A percentile compares a stretch with the other conserved stretches of the same genome.
phyloP scores from a whole-genome alignment of 2,113 vertebrate species.

The Arvicanthis niloticus region DNA sequence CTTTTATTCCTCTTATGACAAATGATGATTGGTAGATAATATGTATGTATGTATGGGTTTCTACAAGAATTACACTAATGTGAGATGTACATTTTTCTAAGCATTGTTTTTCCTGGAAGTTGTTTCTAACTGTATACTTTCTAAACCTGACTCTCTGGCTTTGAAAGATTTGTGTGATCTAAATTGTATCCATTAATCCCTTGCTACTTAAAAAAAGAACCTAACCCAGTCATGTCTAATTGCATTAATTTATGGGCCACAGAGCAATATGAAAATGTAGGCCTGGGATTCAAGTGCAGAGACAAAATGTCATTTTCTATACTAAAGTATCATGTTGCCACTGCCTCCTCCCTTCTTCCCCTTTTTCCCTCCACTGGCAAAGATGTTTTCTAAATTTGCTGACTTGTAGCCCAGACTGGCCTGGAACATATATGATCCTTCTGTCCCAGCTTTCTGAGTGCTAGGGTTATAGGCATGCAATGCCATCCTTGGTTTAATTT shows the following conservation, averaged over 20 bases:
- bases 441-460: not conserved
- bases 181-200: conserved; percentile 38
- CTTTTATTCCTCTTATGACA: not conserved
- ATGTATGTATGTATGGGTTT: not conserved
- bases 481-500: not conserved
- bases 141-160: not conserved
- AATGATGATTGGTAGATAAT: not conserved
- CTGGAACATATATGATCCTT: not conserved
- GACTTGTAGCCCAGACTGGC: not conserved
- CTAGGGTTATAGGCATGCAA: not conserved
- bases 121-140: conserved; percentile 43
- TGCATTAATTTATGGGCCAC: conserved; percentile 29
- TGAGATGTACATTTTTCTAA: not conserved
- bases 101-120: not conserved
- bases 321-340: conserved; percentile 28
- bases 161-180: conserved; percentile 38
- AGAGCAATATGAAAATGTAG: conserved; percentile 56
- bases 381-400: conserved; percentile 32
- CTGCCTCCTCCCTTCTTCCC: not conserved
- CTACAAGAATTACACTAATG: not conserved
- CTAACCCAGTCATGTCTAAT: conserved; percentile 23
- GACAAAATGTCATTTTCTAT: not conserved
- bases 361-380: not conserved
- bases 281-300: conserved; percentile 10
- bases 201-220: conserved; percentile 11